Base-by-base conservation (phyloP, 2,888 invertebrate genomes). In the Dicyrtomina minuta region DNA sequence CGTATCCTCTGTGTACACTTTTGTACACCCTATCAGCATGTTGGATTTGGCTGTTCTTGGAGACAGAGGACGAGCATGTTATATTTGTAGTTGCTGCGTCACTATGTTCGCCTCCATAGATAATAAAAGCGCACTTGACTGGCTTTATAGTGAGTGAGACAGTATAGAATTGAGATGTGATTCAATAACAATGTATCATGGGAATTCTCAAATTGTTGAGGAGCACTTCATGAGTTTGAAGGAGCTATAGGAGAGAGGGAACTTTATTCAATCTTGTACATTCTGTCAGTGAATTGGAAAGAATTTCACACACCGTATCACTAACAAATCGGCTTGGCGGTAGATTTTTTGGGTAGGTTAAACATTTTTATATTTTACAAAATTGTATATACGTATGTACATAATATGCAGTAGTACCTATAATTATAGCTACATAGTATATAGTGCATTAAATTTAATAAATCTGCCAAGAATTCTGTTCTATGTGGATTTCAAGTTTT, bases 281-380 rank as follows among this genome's bases (percentile, higher is more conserved):
- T 56, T n/a, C 26, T 56, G 56, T 56, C 26, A 56, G 27, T 56
- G 20, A 33, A 56, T 33, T 24, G 27, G 56, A 56, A 56, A 15
- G 27, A 26, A 56, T 56, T 56, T 56, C 56, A 56, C 56, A 56
- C 56, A 56, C 56, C 20, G 56, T 27, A 56, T 56, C 56, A 56
- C 56, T 56, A 56, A 56, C 56, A 56, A 56, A 56, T 56, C 24
- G 56, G 56, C 33, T 33, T 33, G 33, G 33, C 56, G 56, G 56
- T 27, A 27, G 26, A 56, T 56, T 56, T 27, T 51, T 8, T 33
- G 33, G 33, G 4, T 33, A 8, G 33, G 33, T 33, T 33, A 33
- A 33, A 33, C 33, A 33, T 33, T 3, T 33, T 33, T 33, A 5
- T 33, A 33, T 8, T 33, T 33, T 33, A 33, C 33, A 33, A 33